These are phyloP conservation scores for Scaptomyza reducta DNA, from an alignment of 2,888 invertebrate genomes.

Conservation along the genomic window DNA sequence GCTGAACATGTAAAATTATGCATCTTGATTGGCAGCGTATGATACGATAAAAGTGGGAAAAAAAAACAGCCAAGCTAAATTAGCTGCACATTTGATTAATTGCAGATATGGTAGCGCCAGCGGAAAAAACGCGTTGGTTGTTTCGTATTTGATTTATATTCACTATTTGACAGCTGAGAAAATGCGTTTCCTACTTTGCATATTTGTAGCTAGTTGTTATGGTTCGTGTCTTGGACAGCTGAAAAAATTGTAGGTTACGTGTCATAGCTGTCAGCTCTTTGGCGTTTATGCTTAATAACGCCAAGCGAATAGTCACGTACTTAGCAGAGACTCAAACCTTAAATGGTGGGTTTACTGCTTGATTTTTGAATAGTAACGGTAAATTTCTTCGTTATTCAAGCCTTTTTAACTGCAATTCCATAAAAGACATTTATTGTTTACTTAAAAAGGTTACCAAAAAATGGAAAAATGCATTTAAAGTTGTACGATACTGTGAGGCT, in stretches of 20 bases:
- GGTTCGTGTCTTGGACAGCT: neutral
- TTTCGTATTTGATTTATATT: conserved; percentile 25
- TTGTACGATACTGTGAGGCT: neutral
- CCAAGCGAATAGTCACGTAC: too few species aligned
- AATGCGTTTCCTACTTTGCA: conserved; percentile 51
- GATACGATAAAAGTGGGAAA: conserved; percentile 7
- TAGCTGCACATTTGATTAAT: conserved; percentile 68
- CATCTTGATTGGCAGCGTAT: conserved; percentile 67
- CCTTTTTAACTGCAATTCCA: neutral
- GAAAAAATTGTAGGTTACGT: neutral
- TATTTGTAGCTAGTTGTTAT: neutral
- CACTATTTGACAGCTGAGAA: conserved; percentile 6
- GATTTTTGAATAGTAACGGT: neutral
- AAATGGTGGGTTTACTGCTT: neutral
- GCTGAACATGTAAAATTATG: conserved; percentile 65
- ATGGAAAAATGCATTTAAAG: conserved; percentile 6
- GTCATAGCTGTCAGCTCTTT: conserved; percentile 16
- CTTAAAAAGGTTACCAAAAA: conserved; percentile 16
- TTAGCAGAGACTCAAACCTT: conserved; percentile 13
- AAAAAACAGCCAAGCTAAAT: conserved; percentile 21
- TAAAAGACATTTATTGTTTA: conserved; percentile 10
- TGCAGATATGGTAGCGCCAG: conserved; percentile 45
- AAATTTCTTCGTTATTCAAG: neutral
- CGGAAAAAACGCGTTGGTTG: conserved; percentile 32
- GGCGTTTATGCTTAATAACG: too few species aligned